Base-by-base conservation (phyloP, 2,113 vertebrate species). In the Nothobranchius kuhntae region DNA sequence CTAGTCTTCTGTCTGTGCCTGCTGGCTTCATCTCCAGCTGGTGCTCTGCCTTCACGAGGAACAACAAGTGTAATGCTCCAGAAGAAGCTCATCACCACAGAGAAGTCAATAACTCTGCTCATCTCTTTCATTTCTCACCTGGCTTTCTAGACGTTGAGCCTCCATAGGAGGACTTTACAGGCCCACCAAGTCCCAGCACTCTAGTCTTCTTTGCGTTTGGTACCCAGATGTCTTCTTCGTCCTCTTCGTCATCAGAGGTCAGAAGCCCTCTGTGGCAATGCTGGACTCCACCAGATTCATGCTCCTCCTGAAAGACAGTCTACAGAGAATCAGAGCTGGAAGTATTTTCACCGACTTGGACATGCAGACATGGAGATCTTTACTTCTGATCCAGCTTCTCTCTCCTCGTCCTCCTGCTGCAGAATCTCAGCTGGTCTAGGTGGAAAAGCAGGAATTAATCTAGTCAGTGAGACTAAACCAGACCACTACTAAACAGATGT, bases 221-320 rank as follows among this genome's bases (percentile, higher is more conserved):
- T 0, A 89, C 87, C 86, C 72, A 84, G 36, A 59, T 74, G 2
- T 1, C 5, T 5, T 82, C 85, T 7, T 73, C 55, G 0, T 65
- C 67, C 7, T 0, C n/a, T 15, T 81, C 78, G 2, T 86, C 77
- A 50, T 84, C 86, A 35, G 82, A 85, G 0, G 71, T 75, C 55
- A 71, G 67, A 17, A 64, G 1, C 10, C 2, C 30, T 7, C 8
- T 48, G 0, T 1, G 42, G 2, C 7, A 55, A 55, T 7, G 52
- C n/a, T 26, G 17, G 15, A 7, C 2, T 0, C 5, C 0, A 6
- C 0, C 53, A 8, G 44, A 0, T 6, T 62, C 82, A 10, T 58
- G 48, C 2, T 66, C 55, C 40, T 65, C 58, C 85, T 85, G 47
- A 2, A 69, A 35, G 2, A 36, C 48, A 21, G n/a, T 9, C 13